A percentile compares a stretch with the other conserved stretches of the same genome.
Conservation (phyloP, 2,113 vertebrate species). For the Enhydra lutris region DNA sequence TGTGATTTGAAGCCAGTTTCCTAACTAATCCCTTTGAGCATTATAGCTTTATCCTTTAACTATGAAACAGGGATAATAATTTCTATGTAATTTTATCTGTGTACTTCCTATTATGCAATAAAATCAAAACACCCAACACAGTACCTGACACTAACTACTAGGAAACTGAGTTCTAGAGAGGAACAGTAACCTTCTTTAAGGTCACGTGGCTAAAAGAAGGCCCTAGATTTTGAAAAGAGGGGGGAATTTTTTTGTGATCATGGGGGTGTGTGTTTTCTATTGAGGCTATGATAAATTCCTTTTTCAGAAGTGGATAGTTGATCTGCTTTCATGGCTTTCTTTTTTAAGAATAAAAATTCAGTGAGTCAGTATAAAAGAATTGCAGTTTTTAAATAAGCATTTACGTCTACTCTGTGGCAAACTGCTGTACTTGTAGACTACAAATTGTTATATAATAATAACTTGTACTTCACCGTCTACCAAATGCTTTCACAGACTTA, state of each 20-base stretch:
- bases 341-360: slow-evolving; percentile 72
- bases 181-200: slow-evolving; percentile 44
- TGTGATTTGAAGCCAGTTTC: neutral
- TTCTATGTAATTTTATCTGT: slow-evolving; percentile 22
- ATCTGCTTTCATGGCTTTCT: slow-evolving; percentile 52
- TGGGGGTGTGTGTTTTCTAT: neutral
- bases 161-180: slow-evolving; percentile 30
- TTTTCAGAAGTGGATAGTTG: slow-evolving; percentile 63
- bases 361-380: slow-evolving; percentile 75
- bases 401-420: slow-evolving; percentile 50
- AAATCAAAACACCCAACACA: neutral
- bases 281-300: slow-evolving; percentile 61
- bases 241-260: neutral
- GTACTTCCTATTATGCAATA: neutral
- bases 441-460: slow-evolving; percentile 69
- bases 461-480: slow-evolving; percentile 52
- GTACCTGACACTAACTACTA: slow-evolving; percentile 17
- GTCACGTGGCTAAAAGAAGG: slow-evolving; percentile 57
- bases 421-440: slow-evolving; percentile 51
- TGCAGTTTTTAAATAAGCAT: slow-evolving; percentile 72
- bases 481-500: slow-evolving; percentile 42
- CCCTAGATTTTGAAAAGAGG: slow-evolving; percentile 34
- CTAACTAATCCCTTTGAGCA: neutral
- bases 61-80: neutral
- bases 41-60: neutral